Conservation (phyloP, 2,797 vertebrate species). For the Sebastes vulpes region DNA sequence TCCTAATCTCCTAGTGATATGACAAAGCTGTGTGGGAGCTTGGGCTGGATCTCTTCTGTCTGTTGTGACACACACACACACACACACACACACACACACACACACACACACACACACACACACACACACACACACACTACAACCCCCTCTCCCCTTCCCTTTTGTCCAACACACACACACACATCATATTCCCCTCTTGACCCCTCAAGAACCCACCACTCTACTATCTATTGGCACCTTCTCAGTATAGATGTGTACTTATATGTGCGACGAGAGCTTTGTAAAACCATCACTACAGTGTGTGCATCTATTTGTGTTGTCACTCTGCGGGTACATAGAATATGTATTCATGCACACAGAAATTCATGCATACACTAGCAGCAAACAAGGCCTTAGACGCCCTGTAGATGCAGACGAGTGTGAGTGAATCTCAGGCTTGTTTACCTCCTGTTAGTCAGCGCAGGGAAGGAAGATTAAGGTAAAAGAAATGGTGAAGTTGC, state of each 20-base stretch:
- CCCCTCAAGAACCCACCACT: conserved; percentile 56
- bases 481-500: conserved; percentile 90
- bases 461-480: conserved; percentile 85
- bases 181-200: conserved; percentile 64
- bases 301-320: conserved; percentile 37
- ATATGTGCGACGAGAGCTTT: conserved; percentile 27
- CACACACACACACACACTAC: conserved; percentile 15
- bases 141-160: conserved; percentile 23
- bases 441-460: conserved; percentile 21
- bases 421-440: conserved; percentile 34
- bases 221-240: conserved; percentile 37
- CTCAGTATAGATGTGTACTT: conserved; percentile 47
- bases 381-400: conserved; percentile 8
- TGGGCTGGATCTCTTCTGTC: conserved; percentile 69
- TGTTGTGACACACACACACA: conserved; percentile 63
- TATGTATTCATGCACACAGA: conserved; percentile 11
- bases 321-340: conserved; percentile 12
- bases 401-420: conserved; percentile 1
- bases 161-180: conserved; percentile 52
- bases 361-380: conserved; percentile 3
- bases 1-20: conserved; percentile 84
- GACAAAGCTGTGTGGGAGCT: conserved; percentile 84
- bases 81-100: conserved; percentile 21
- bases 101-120: too few species aligned
- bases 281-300: conserved; percentile 19